These are phyloP conservation scores for Phylloscopus trochilus DNA, from an alignment of 2,113 vertebrate genomes.

Conservation along the genomic window DNA sequence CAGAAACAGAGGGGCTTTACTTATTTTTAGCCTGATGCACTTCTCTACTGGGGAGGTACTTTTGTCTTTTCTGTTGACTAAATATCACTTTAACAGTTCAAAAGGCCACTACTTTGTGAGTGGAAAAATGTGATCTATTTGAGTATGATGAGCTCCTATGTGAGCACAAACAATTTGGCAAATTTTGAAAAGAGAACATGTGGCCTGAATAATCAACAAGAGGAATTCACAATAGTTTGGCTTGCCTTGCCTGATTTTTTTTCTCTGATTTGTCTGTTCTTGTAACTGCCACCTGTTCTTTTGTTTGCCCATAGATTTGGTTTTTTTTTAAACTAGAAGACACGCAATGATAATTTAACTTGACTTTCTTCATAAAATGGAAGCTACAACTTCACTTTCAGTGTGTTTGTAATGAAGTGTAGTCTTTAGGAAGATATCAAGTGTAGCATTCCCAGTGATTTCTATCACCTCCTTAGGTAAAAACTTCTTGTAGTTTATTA, in stretches of 20 bases:
- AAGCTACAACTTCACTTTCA: not conserved
- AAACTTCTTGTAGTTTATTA: not conserved
- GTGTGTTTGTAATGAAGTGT: not conserved
- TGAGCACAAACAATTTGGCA: slow-evolving; percentile 45
- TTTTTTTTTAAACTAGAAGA: not conserved
- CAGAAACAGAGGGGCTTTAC: not conserved
- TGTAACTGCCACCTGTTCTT: slow-evolving; percentile 62
- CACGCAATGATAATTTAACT: slow-evolving; percentile 14
- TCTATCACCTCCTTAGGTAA: not conserved
- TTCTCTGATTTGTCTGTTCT: slow-evolving; percentile 54
- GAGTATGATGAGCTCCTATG: not conserved
- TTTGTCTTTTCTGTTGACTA: not conserved
- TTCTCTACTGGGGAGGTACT: not conserved
- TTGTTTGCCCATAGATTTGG: slow-evolving; percentile 22
- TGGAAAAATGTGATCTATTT: slow-evolving; percentile 9
- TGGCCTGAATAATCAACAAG: slow-evolving; percentile 59
- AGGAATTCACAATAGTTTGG: slow-evolving; percentile 58
- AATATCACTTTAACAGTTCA: not conserved
- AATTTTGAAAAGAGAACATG: slow-evolving; percentile 52
- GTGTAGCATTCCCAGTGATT: not conserved
- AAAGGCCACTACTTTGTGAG: not conserved
- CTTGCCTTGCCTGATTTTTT: slow-evolving; percentile 30
- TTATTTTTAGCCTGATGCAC: not conserved
- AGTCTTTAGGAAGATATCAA: not conserved
- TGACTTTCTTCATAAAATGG: not conserved